Evolutionary conservation across 2,888 invertebrate species (phyloP), one percentile per base, ranked within the genome.

Genomic region (Nebria brevicollis): DNA sequence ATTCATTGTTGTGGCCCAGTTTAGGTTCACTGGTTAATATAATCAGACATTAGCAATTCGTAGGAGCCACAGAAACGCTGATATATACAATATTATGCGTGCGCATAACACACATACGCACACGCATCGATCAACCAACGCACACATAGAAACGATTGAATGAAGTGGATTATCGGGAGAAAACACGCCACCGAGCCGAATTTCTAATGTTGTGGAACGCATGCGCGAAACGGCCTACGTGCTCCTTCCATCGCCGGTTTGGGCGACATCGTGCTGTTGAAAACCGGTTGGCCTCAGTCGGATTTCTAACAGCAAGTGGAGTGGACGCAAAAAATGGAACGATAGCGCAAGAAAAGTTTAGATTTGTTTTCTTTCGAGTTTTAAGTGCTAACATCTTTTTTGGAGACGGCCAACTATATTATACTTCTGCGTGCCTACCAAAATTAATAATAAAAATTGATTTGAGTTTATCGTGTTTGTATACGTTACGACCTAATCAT

Each of bases 281-380:
- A 66, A 42, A 72, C 34, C 72, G 34, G 43, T 64, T 66, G 20
- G n/a, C 83, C 77, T 84, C 88, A 89, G 89, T 89, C 89, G 89
- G 88, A 88, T 87, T 87, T 87, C 73, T 87, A 88, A 87, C 88
- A 88, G 88, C 88, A 86, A 77, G 77, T 41, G 86, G 84, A 86
- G 86, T 85, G 87, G 84, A 85, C 84, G 83, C 84, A 85, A 85
- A 84, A 87, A 54, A 54, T 88, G 87, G 86, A 85, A 86, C 87
- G 87, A 89, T 89, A 87, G 87, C 86, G 87, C 72, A 77, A 77
- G 72, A 72, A 76, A 20, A 81, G 81, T 81, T 77, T 11, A 77
- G 81, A 66, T 81, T 81, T 77, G 77, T 81, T 81, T 81, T 81
- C 81, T 77, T 76, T 81, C 81, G 81, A 81, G 75, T 76, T 81